Evolutionary conservation across 2,888 invertebrate species (phyloP).

Genomic region (Polymixis lichenea): DNA sequence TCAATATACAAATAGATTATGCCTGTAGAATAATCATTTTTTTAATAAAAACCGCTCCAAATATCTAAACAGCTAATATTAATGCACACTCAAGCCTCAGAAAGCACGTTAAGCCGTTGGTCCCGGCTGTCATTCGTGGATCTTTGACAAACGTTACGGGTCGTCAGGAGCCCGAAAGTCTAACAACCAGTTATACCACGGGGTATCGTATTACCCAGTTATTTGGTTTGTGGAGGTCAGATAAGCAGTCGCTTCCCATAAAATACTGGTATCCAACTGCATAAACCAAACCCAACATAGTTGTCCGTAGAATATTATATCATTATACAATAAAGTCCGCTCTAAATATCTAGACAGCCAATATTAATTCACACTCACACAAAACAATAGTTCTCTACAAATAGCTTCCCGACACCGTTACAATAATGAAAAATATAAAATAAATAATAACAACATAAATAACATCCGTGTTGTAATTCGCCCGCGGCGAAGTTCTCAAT

Average conservation of each 20-base stretch:
- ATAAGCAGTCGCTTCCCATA: too few species aligned
- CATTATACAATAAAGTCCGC: conserved; percentile 28
- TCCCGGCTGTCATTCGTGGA: too few species aligned
- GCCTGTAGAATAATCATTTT: conserved; percentile 11
- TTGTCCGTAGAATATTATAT: conserved; percentile 7
- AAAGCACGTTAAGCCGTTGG: too few species aligned
- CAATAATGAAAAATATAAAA: conserved; percentile 67
- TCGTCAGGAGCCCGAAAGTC: too few species aligned
- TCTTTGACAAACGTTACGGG: too few species aligned
- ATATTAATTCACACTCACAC: conserved; percentile 49
- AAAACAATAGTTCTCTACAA: conserved; percentile 54
- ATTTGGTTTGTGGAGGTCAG: too few species aligned
- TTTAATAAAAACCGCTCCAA: conserved; percentile 35
- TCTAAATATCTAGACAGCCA: conserved; percentile 40
- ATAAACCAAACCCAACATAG: too few species aligned
- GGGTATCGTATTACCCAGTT: too few species aligned
- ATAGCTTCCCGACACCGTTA: conserved; percentile 61
- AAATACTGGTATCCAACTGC: too few species aligned
- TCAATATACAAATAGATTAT: conserved; percentile 8
- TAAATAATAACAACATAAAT: conserved; percentile 63
- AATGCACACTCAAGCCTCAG: conserved; percentile 27
- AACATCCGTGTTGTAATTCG: conserved; percentile 59
- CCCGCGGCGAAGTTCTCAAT: conserved; percentile 68
- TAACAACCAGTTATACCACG: too few species aligned
- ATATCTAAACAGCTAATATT: conserved; percentile 46